phyloP scores from a whole-genome alignment of 2,888 invertebrate genomes.

The Drosophila phalerata region DNA sequence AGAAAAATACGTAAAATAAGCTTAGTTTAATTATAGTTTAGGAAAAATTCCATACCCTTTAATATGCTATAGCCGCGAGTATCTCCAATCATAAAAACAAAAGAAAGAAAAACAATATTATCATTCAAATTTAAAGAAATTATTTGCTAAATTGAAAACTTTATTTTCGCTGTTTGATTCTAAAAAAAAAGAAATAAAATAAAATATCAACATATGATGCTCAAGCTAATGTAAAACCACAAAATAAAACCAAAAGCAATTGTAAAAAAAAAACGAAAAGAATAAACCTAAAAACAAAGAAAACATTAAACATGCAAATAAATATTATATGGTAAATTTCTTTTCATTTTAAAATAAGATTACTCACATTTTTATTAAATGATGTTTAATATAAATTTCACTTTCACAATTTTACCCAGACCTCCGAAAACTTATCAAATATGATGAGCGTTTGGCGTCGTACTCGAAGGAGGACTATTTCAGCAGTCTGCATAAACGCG shows the following conservation, averaged over 20 bases:
- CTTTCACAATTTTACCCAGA: conserved; percentile 64
- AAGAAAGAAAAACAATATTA: conserved; percentile 25
- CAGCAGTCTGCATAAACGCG: conserved; percentile 83
- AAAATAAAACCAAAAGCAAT: conserved; percentile 73
- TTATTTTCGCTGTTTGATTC: conserved; percentile 26
- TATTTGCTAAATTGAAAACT: conserved; percentile 33
- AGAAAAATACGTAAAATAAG: conserved; percentile 60
- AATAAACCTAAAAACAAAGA: conserved; percentile 48
- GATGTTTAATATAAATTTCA: not conserved
- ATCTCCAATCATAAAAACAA: conserved; percentile 8
- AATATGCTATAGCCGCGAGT: conserved; percentile 40
- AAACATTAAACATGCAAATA: conserved; percentile 70
- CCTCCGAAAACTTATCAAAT: conserved; percentile 84
- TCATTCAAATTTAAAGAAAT: conserved; percentile 26
- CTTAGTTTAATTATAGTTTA: conserved; percentile 72
- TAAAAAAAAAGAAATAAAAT: conserved; percentile 1
- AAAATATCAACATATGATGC: conserved; percentile 43
- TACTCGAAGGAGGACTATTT: conserved; percentile 75
- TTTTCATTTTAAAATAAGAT: conserved; percentile 44
- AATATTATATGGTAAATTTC: conserved; percentile 52
- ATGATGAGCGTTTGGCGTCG: conserved; percentile 82
- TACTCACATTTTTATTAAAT: not conserved
- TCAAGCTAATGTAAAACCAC: conserved; percentile 51
- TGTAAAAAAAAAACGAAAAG: conserved; percentile 60
- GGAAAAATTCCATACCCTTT: conserved; percentile 64